A percentile compares a stretch with the other conserved stretches of the same genome.
phyloP scores from a whole-genome alignment of 2,888 invertebrate genomes.

The Ditula angustiorana region DNA sequence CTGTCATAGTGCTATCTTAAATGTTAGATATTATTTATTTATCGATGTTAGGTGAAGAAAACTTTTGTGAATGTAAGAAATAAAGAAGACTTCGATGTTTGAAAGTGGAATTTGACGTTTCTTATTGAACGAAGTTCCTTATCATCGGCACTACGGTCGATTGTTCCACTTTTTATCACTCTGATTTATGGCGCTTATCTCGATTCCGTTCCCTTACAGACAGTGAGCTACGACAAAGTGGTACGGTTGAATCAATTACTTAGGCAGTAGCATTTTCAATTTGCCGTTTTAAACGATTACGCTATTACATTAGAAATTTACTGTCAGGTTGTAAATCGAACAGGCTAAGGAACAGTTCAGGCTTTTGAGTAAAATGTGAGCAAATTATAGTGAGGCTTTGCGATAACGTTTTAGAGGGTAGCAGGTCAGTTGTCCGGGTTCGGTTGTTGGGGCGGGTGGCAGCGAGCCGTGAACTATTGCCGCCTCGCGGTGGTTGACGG shows the following conservation, averaged over 20 bases:
- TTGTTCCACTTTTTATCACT: slow-evolving; percentile 66
- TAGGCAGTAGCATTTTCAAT: slow-evolving; percentile 64
- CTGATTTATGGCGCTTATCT: slow-evolving; percentile 77
- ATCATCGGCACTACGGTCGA: slow-evolving; percentile 43
- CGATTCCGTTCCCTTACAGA: slow-evolving; percentile 56
- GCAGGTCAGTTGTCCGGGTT: not conserved
- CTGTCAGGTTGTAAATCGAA: slow-evolving; percentile 39
- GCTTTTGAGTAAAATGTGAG: slow-evolving; percentile 29
- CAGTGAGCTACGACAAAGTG: slow-evolving; percentile 66
- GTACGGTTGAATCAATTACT: slow-evolving; percentile 72
- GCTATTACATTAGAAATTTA: slow-evolving; percentile 51
- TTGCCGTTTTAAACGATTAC: slow-evolving; percentile 59
- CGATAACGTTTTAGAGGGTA: not conserved
- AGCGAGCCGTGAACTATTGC: slow-evolving; percentile 36
- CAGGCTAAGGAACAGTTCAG: too few species aligned
- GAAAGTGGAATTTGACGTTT: slow-evolving; percentile 28
- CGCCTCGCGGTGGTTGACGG: slow-evolving; percentile 34
- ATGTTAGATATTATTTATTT: too few species aligned
- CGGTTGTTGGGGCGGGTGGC: not conserved
- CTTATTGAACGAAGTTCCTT: slow-evolving; percentile 46
- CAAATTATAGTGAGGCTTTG: not conserved
- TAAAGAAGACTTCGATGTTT: slow-evolving; percentile 14
- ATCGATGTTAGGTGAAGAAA: not conserved
- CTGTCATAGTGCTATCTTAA: not conserved
- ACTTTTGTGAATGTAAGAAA: slow-evolving; percentile 10